phyloP scores from a whole-genome alignment of 2,888 invertebrate species.

The Tridacna crocea region DNA sequence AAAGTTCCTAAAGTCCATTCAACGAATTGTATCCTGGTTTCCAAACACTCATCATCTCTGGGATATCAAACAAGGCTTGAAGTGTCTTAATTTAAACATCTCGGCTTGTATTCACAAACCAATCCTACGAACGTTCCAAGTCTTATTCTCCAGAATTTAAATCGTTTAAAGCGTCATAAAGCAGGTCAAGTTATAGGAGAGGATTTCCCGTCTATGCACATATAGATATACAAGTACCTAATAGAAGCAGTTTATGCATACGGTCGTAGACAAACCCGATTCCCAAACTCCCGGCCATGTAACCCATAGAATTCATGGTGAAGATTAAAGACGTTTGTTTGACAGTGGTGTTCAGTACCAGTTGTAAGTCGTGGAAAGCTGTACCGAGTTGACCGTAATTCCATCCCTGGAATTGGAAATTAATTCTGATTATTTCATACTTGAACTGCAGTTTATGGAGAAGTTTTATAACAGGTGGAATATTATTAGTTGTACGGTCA shows the following conservation, averaged over 20 bases:
- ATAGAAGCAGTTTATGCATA: conserved; percentile 32
- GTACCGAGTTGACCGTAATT: conserved; percentile 49
- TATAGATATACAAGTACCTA: conserved; percentile 18
- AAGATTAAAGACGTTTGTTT: conserved; percentile 41
- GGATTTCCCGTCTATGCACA: not conserved
- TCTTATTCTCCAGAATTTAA: too few relatives aligned
- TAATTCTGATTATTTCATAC: too few relatives aligned
- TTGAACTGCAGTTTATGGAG: not conserved
- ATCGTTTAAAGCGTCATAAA: too few relatives aligned
- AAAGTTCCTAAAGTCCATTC: too few relatives aligned
- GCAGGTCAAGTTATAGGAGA: too few relatives aligned
- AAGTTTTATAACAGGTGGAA: not conserved
- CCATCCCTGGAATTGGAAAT: conserved; percentile 31
- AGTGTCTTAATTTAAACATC: too few relatives aligned
- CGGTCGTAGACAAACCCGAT: conserved; percentile 39
- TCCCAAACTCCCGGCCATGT: conserved; percentile 35
- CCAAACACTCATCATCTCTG: too few relatives aligned
- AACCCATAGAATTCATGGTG: conserved; percentile 49
- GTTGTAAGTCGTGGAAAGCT: conserved; percentile 42
- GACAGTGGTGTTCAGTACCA: conserved; percentile 37
- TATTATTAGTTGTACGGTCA: not conserved
- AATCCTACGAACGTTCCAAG: too few relatives aligned
- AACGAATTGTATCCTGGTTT: too few relatives aligned
- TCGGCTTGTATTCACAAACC: too few relatives aligned
- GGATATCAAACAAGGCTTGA: too few relatives aligned